Conservation (phyloP, 1,140 invertebrate genomes). For the Solen grandis region DNA sequence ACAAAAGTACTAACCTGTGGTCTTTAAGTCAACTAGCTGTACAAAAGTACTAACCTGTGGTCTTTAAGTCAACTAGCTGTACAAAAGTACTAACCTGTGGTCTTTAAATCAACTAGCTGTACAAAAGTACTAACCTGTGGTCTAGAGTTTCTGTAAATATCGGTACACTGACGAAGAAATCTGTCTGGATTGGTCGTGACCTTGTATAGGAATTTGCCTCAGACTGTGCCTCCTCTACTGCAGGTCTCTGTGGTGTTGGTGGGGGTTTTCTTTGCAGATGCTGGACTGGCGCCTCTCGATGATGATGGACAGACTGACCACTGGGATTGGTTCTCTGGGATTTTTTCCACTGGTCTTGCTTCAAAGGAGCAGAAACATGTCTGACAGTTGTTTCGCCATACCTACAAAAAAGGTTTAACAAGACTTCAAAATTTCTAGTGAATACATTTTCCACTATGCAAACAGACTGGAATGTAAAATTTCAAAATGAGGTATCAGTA, state of each 20-base stretch:
- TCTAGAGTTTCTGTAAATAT: constrained; percentile 48
- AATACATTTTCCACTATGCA: neutral
- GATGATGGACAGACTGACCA: constrained; percentile 8
- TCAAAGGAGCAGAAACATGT: neutral
- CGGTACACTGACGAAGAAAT: constrained; percentile 51
- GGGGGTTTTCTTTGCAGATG: neutral
- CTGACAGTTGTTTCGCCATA: constrained; percentile 47
- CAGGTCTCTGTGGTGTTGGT: neutral
- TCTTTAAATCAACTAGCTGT: neutral
- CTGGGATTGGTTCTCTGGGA: constrained; percentile 1
- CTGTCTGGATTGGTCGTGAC: constrained; percentile 21
- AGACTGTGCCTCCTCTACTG: neutral
- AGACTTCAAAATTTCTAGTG: neutral
- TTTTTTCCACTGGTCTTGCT: constrained; percentile 19
- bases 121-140: constrained; percentile 40
- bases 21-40: too few species aligned
- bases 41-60: too few species aligned
- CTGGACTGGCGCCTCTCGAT: neutral
- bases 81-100: too few species aligned
- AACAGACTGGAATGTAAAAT: neutral
- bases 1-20: too few species aligned
- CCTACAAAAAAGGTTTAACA: neutral
- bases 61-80: too few species aligned
- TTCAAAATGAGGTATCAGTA: neutral
- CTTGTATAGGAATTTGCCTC: too few species aligned